A percentile compares a stretch with the other conserved stretches of the same genome.
Evolutionary conservation across 2,797 vertebrate genomes (phyloP).

Genomic region (Sebastes goodei): DNA sequence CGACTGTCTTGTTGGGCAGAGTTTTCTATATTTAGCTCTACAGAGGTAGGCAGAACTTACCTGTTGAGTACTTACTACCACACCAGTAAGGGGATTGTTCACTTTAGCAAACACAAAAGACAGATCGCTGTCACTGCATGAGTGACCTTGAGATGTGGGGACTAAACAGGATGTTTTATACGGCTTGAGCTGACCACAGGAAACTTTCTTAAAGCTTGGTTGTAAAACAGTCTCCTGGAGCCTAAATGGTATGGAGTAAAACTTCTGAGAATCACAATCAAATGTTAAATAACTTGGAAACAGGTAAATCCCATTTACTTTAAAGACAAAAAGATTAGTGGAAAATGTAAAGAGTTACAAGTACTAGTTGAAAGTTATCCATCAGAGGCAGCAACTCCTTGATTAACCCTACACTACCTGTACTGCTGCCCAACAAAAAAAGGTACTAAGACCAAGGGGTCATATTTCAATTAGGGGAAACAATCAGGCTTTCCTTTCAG

Average conservation of each 20-base stretch:
- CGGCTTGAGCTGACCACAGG: constrained; percentile 12
- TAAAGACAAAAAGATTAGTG: neutral
- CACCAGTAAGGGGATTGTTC: neutral
- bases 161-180: constrained; percentile 83
- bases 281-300: neutral
- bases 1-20: constrained; percentile 61
- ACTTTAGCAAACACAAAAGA: constrained; percentile 40
- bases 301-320: neutral
- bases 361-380: neutral
- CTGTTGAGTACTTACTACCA: constrained; percentile 50
- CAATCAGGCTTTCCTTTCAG: constrained; percentile 76
- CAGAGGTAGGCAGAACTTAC: constrained; percentile 40
- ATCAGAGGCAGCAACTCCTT: neutral
- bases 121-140: constrained; percentile 49
- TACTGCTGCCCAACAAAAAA: constrained; percentile 36
- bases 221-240: constrained; percentile 27
- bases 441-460: constrained; percentile 62
- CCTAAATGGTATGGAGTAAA: neutral
- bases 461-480: constrained; percentile 80
- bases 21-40: constrained; percentile 66
- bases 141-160: constrained; percentile 87
- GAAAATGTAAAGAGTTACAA: neutral
- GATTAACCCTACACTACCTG: constrained; percentile 27
- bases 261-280: neutral
- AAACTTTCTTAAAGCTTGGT: constrained; percentile 38